phyloP scores from a whole-genome alignment of 2,113 vertebrate genomes.

The Antigone vipio region DNA sequence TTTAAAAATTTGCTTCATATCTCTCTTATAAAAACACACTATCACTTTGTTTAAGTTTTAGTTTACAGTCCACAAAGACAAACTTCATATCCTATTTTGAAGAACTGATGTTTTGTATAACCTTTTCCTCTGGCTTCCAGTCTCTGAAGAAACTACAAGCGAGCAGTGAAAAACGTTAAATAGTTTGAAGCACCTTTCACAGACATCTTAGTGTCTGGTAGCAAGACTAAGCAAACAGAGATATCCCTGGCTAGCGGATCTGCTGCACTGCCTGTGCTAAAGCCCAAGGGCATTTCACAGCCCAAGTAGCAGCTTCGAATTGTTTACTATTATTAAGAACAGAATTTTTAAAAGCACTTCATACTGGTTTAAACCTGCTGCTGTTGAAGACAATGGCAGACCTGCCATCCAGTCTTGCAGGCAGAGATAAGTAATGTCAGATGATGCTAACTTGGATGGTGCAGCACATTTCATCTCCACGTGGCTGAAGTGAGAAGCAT shows the following conservation, averaged over 20 bases:
- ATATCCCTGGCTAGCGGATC: not conserved
- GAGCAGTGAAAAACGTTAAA: not conserved
- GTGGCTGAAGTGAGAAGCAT: not conserved
- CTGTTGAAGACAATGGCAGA: not conserved
- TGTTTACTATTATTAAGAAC: not conserved
- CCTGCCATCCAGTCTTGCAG: not conserved
- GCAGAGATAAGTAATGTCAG: not conserved
- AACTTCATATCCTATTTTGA: not conserved
- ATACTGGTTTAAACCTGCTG: not conserved
- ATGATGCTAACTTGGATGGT: not conserved
- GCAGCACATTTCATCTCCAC: not conserved
- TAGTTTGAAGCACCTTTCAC: not conserved
- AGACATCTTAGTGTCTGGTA: not conserved
- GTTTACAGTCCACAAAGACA: not conserved
- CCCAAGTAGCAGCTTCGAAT: not conserved
- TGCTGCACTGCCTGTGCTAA: not conserved
- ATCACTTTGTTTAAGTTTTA: not conserved
- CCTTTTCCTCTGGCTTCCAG: not conserved
- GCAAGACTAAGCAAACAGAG: not conserved
- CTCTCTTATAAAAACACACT: not conserved
- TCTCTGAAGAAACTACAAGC: not conserved
- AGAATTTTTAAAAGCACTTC: not conserved
- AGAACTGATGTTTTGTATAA: not conserved
- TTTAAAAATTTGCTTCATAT: not conserved
- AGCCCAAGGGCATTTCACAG: not conserved